These are phyloP conservation scores for Macquaria australasica DNA, from an alignment of 2,113 vertebrate species.

Conservation along the genomic window DNA sequence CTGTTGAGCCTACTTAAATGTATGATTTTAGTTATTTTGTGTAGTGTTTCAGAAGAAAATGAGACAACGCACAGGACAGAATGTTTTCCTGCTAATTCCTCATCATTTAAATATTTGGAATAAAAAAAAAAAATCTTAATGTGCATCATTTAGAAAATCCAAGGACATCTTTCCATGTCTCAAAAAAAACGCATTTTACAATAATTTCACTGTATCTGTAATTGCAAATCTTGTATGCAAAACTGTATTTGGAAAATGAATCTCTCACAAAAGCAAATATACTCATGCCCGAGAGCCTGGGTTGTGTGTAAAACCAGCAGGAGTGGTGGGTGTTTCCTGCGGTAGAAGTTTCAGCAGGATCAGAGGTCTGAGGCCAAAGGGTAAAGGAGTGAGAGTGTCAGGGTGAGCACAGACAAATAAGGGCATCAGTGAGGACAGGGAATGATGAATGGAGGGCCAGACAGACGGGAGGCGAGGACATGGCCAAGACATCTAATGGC, in stretches of 20 bases:
- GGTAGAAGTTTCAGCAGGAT: conserved; percentile 13
- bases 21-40: background rate
- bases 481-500: conserved; percentile 9
- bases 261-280: background rate
- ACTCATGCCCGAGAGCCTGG: too few species aligned
- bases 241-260: background rate
- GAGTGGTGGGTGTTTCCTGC: background rate
- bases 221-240: background rate
- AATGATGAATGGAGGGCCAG: conserved; percentile 48
- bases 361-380: conserved; percentile 50
- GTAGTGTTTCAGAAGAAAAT: conserved; percentile 10
- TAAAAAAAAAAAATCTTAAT: background rate
- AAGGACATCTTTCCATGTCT: background rate
- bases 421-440: conserved; percentile 36
- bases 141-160: background rate
- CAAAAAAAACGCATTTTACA: background rate
- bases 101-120: background rate
- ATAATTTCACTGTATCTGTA: background rate
- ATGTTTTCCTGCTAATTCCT: background rate
- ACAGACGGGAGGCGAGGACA: conserved; percentile 28
- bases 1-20: conserved; percentile 2
- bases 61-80: background rate
- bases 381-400: conserved; percentile 36
- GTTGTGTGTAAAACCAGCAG: background rate
- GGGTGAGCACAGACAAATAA: conserved; percentile 49